phyloP scores from a whole-genome alignment of 2,797 vertebrate genomes.

The Helostoma temminkii region DNA sequence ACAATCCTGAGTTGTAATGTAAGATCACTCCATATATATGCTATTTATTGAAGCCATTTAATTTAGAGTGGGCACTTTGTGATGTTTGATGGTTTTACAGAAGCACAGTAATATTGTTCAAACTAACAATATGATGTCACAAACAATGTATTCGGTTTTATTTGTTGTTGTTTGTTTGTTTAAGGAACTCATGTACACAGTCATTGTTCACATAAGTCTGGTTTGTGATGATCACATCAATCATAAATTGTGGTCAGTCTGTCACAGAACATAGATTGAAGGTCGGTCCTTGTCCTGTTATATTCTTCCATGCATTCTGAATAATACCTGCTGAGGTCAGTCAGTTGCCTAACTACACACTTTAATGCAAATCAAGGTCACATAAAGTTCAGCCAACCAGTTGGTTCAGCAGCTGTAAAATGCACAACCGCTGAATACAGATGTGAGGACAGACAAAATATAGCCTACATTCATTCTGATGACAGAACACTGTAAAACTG shows the following conservation, averaged over 20 bases:
- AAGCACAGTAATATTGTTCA: conserved; percentile 20
- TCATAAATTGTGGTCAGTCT: conserved; percentile 44
- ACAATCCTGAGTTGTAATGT: conserved; percentile 41
- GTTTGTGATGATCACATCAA: conserved; percentile 15
- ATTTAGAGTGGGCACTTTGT: conserved; percentile 21
- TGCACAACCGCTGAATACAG: conserved; percentile 26
- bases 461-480: conserved; percentile 23
- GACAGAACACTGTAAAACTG: conserved; percentile 46
- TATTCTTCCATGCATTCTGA: conserved; percentile 33
- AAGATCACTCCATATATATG: conserved; percentile 41
- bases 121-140: too few relatives aligned
- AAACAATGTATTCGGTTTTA: too few relatives aligned
- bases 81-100: not conserved
- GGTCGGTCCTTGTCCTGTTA: conserved; percentile 18
- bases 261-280: conserved; percentile 31
- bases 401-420: conserved; percentile 51
- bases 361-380: conserved; percentile 46
- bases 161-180: too few relatives aligned
- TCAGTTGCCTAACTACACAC: not conserved
- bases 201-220: not conserved
- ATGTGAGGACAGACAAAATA: conserved; percentile 43
- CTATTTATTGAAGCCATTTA: conserved; percentile 40
- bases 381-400: conserved; percentile 52
- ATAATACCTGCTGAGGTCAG: conserved; percentile 16
- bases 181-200: not conserved